Evolutionary conservation across 2,888 invertebrate genomes (phyloP).

Genomic region (Perithous albicinctus): DNA sequence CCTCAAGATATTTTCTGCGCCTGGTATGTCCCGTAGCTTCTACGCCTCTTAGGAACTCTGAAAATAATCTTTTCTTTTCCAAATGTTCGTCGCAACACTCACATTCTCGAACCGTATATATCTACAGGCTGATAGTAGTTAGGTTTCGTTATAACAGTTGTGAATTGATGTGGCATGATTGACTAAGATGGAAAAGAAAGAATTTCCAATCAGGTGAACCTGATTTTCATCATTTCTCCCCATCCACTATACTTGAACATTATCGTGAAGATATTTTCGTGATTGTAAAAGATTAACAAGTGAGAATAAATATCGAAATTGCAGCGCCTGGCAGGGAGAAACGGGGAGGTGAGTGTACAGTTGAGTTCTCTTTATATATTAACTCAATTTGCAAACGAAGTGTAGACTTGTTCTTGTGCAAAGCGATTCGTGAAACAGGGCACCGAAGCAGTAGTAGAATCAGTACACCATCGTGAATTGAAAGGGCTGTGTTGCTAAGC

Average conservation of each 20-base stretch:
- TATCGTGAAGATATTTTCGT: conserved; percentile 5
- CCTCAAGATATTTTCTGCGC: conserved; percentile 11
- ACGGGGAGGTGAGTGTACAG: neutral
- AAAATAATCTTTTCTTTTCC: conserved; percentile 1
- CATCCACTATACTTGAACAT: neutral
- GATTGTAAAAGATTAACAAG: conserved; percentile 17
- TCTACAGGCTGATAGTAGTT: neutral
- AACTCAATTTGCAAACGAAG: conserved; percentile 45
- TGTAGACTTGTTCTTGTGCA: conserved; percentile 1
- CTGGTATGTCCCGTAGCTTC: neutral
- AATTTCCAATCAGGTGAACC: conserved; percentile 16
- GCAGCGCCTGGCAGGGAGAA: neutral
- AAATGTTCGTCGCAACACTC: neutral
- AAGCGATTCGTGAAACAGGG: neutral
- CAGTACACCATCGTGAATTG: neutral
- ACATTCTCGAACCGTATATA: neutral
- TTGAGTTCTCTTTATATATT: conserved; percentile 10
- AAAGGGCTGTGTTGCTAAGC: neutral
- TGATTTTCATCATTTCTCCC: conserved; percentile 13
- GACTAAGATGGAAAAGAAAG: neutral
- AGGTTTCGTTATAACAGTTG: neutral
- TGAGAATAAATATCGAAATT: conserved; percentile 26
- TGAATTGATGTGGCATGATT: neutral
- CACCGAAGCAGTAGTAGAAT: neutral
- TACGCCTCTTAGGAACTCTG: neutral